phyloP scores from a whole-genome alignment of 37 sponge, comb jelly and placozoan genomes.

The Haliclona indistincta region DNA sequence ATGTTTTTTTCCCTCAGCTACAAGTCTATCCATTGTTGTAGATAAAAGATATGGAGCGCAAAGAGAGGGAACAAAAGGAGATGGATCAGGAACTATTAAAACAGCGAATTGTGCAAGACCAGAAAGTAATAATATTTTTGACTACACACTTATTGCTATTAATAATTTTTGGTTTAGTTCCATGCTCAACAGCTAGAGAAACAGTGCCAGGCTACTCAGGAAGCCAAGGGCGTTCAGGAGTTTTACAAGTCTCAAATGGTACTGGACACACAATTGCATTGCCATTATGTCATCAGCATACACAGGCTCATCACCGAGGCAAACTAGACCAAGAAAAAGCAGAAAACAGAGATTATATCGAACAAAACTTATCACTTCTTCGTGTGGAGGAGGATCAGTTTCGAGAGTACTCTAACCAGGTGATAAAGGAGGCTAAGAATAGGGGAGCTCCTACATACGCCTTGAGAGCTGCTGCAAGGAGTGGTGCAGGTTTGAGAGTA shows the following conservation, averaged over 20 bases:
- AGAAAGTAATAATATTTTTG: conserved; percentile 40
- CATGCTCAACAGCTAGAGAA: conserved; percentile 41
- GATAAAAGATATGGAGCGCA: conserved; percentile 45
- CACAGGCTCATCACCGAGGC: not conserved
- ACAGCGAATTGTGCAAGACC: conserved; percentile 54
- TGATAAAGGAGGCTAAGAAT: conserved; percentile 51
- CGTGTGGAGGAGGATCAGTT: conserved; percentile 78
- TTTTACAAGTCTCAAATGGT: conserved; percentile 41
- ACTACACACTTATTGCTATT: not conserved
- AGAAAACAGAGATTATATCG: conserved; percentile 25
- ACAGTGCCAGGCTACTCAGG: not conserved
- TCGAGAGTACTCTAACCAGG: conserved; percentile 58
- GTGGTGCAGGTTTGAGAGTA: conserved; percentile 32
- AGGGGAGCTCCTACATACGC: conserved; percentile 34
- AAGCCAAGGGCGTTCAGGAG: conserved; percentile 24
- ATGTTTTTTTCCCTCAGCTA: not conserved
- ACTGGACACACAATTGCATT: no score
- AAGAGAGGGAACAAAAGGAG: conserved; percentile 35
- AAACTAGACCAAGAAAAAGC: not conserved
- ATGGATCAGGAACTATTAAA: conserved; percentile 46
- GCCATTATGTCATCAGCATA: not conserved
- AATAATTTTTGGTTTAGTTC: conserved; percentile 22
- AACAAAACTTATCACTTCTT: conserved; percentile 15
- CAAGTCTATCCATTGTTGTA: conserved; percentile 5
- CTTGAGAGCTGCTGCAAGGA: conserved; percentile 29